Base-by-base conservation (phyloP, 2,113 vertebrate genomes). In the Dendrocopos noguchii region DNA sequence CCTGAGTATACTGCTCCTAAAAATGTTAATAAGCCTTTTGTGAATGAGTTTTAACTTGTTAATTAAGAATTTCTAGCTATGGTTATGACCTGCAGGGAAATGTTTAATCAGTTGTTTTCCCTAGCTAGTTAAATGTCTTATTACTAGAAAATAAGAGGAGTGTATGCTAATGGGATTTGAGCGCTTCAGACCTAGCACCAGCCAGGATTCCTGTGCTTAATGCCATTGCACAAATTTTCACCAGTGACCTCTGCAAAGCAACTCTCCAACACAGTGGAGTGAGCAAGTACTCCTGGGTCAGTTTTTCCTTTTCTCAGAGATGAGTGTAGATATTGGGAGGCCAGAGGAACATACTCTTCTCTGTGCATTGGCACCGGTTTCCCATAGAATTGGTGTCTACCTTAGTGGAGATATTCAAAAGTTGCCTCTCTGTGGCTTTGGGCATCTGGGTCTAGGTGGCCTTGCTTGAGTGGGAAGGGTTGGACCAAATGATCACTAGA, bases 61-160 rank as follows among this genome's bases (percentile, higher is more conserved):
- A 96, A 95, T 96, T 96, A 94, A 95, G 64, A 87, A 91, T 92
- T 96, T 87, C 83, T 85, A 65, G 53, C 57, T 86, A 22, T 78
- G 65, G 36, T 80, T 90, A 53, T 90, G 82, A 95, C 95, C 94
- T 94, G 72, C 72, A 72, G 79, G 87, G 57, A 94, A 84, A 83
- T 87, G 59, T 92, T 87, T 87, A 93, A 96, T 94, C 91, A 84
- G 29, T 53, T 91, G 25, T 92, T 95, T 91, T 95, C 89, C 79
- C 84, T 90, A 68, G 95, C 82, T 78, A 29, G 61, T 87, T 94
- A 73, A 64, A n/a, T 56, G 12, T 56, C 68, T 15, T 91, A 47
- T 53, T 80, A 44, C 57, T 87, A 68, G 55, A 52, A 70, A 57
- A 39, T 39, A 39, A 39, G 36, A 90, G 39, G 33, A 28, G 2